Conservation (phyloP, 2,113 vertebrate species). For the Microcebus jonahi region DNA sequence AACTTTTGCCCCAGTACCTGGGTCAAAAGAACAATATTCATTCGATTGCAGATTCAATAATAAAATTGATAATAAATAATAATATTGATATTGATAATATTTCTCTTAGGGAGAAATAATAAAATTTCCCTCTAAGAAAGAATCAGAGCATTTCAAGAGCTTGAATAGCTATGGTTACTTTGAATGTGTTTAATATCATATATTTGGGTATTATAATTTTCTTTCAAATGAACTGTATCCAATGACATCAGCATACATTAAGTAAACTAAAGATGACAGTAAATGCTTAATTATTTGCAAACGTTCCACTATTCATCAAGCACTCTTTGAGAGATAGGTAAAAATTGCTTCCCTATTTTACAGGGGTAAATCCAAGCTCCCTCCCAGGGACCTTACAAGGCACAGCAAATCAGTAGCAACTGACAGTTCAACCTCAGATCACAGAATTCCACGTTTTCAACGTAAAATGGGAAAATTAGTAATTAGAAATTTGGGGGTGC, state of each 20-base stretch:
- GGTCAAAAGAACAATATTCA: neutral
- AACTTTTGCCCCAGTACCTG: neutral
- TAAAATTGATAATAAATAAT: neutral
- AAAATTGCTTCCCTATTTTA: neutral
- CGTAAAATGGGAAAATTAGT: neutral
- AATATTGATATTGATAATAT: too few species aligned
- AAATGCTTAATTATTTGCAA: slow-evolving; percentile 11
- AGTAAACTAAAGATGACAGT: neutral
- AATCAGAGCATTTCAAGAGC: neutral
- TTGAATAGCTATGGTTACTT: neutral
- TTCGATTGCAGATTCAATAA: neutral
- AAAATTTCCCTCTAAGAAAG: neutral
- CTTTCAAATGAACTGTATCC: neutral
- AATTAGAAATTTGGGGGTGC: neutral
- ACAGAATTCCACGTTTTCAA: slow-evolving; percentile 12
- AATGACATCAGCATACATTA: slow-evolving; percentile 23
- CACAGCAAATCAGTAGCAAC: neutral
- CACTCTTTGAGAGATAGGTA: neutral
- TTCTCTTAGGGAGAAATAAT: too few species aligned
- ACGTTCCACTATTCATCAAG: neutral
- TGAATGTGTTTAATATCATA: neutral
- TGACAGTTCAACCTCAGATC: neutral
- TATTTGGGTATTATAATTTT: slow-evolving; percentile 21
- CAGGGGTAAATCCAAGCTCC: neutral
- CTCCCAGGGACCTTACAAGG: neutral